These are phyloP conservation scores for Drosophila tripunctata DNA, from an alignment of 2,888 invertebrate species.

Conservation along the genomic window DNA sequence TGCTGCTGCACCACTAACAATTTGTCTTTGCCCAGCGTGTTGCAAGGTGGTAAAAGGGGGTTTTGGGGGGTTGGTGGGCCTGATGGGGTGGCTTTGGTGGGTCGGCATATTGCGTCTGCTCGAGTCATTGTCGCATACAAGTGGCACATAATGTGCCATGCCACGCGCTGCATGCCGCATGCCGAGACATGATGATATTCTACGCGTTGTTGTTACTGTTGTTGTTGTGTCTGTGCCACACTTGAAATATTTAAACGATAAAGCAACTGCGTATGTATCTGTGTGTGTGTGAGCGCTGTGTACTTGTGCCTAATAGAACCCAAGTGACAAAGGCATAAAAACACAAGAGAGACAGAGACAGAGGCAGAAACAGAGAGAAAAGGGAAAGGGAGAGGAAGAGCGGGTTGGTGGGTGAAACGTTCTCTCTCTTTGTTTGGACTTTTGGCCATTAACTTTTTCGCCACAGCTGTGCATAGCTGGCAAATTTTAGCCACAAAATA, in stretches of 20 bases:
- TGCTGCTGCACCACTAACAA: conserved; percentile 54
- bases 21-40: conserved; percentile 51
- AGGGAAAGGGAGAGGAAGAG: neutral
- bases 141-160: conserved; percentile 64
- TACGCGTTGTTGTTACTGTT: conserved; percentile 11
- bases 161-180: conserved; percentile 45
- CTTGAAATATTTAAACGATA: conserved; percentile 76
- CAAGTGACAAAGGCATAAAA: conserved; percentile 67
- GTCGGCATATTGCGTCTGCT: conserved; percentile 24
- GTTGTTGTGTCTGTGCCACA: conserved; percentile 49
- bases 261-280: conserved; percentile 36
- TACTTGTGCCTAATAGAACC: conserved; percentile 75
- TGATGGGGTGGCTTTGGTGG: too few species aligned
- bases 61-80: neutral
- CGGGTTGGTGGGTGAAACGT: too few species aligned
- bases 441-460: conserved; percentile 71
- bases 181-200: conserved; percentile 49
- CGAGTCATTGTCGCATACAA: conserved; percentile 68
- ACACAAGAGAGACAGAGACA: conserved; percentile 9
- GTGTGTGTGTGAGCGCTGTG: conserved; percentile 16
- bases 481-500: conserved; percentile 63
- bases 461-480: conserved; percentile 60
- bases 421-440: conserved; percentile 30
- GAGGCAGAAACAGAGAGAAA: neutral
- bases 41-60: neutral